Percentiles rank a stretch among this genome's conserved stretches.
Evolutionary conservation across 2,888 invertebrate genomes (phyloP).

Genomic region (Resseliella maxima): DNA sequence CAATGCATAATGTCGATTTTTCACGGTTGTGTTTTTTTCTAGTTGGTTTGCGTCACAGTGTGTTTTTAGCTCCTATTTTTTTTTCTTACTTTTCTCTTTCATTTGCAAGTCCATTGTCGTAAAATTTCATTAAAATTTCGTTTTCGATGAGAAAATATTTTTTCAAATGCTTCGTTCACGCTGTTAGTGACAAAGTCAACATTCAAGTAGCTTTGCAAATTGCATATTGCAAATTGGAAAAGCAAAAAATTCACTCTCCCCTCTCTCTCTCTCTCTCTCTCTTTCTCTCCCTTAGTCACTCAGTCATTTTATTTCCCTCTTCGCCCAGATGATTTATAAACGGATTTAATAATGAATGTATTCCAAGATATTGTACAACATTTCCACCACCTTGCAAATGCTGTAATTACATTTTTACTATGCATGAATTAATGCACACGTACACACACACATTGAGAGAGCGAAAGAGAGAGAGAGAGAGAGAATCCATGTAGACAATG

Average conservation of each 20-base stretch:
- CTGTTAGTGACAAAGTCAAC: constrained; percentile 14
- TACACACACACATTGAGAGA: too few species aligned
- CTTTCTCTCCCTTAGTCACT: too few species aligned
- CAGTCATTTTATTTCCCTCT: neutral
- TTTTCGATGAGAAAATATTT: neutral
- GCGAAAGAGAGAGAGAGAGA: too few species aligned
- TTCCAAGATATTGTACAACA: neutral
- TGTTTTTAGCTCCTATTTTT: too few species aligned
- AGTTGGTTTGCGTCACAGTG: neutral
- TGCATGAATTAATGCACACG: constrained; percentile 8
- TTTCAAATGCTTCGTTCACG: neutral
- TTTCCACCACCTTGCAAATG: neutral
- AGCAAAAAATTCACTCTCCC: too few species aligned
- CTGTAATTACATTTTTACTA: constrained; percentile 23
- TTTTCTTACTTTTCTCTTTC: neutral
- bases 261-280: too few species aligned
- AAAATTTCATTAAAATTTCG: constrained; percentile 25
- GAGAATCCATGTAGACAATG: too few species aligned
- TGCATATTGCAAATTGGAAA: neutral
- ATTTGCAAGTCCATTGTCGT: constrained; percentile 36
- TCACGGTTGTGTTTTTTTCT: constrained; percentile 32
- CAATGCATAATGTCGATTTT: neutral
- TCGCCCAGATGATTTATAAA: constrained; percentile 6
- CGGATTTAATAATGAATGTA: constrained; percentile 20
- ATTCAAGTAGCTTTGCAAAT: neutral